Evolutionary conservation across 23 tunicate genomes (phyloP), one percentile per base, ranked within the genome.

Genomic region (Trididemnum nubilum): DNA sequence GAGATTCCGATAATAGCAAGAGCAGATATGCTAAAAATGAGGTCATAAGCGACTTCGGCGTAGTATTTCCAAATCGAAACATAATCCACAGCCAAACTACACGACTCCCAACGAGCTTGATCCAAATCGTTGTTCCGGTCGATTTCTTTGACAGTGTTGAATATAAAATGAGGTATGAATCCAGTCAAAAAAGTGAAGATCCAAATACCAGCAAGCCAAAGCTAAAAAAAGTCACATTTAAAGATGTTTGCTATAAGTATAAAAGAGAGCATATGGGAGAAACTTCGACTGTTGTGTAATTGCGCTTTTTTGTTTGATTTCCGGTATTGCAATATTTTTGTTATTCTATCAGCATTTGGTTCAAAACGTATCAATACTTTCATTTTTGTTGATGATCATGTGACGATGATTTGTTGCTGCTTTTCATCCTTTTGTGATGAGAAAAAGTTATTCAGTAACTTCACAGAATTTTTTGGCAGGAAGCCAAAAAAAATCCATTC

Each of bases 61-160:
- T 82, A 82, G 24, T 71, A 21, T 21, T 82, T 79, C 86, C 86
- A 82, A 33, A 52, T 82, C 15, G 79, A 18, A 44, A 82, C 39
- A 72, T 72, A 82, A 18, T 35, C 34, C 4, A 5, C 24, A 21
- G 65, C 78, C 5, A 82, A 0, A 40, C 86, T 82, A 66, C 86
- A 82, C 23, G 86, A 82, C 34, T 72, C 78, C 86, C 86, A 82
- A n/a, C 86, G 78, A 19, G 86, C 78, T 24, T 50, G 27, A 21
- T 50, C 9, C 0, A 66, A 33, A 30, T 71, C 35, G 22, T 74
- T 74, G 38, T 39, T 29, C 2, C 86, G 64, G 65, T 82, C 86
- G 25, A 70, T 65, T 1, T 33, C 78, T 82, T 82, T 82, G 4
- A 82, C 86, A 22, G 71, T 65, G 65, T 82, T 82, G 51, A 82